Evolutionary conservation across 1,140 invertebrate species (phyloP).

Genomic region (Sitophilus oryzae): DNA sequence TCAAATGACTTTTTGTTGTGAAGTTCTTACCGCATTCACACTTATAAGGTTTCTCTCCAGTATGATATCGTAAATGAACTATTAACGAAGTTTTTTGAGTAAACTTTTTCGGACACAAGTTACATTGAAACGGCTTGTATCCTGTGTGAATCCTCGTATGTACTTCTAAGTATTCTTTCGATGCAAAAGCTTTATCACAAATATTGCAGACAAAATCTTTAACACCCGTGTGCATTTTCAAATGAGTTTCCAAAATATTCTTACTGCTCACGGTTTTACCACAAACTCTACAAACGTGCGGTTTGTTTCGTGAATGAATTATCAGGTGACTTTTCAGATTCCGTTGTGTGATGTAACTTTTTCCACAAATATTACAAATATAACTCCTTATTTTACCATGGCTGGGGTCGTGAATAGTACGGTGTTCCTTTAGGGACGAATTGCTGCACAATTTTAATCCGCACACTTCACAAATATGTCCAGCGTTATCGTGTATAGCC

Average conservation of each 20-base stretch:
- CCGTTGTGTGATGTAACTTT: conserved; percentile 20
- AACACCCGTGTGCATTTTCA: conserved; percentile 40
- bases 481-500: conserved; percentile 23
- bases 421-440: conserved; percentile 34
- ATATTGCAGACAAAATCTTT: conserved; percentile 40
- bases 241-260: conserved; percentile 33
- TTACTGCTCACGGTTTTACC: conserved; percentile 44
- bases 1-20: conserved; percentile 38
- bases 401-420: conserved; percentile 25
- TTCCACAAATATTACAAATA: conserved; percentile 32
- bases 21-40: conserved; percentile 52
- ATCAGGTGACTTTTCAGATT: conserved; percentile 51
- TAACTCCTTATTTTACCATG: conserved; percentile 15
- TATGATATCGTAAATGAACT: conserved; percentile 60
- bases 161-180: conserved; percentile 66
- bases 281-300: conserved; percentile 47
- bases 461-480: conserved; percentile 32
- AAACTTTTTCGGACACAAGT: conserved; percentile 66
- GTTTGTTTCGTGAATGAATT: conserved; percentile 59
- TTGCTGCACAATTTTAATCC: conserved; percentile 25
- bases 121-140: conserved; percentile 72
- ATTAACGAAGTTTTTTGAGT: conserved; percentile 52
- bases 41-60: conserved; percentile 62
- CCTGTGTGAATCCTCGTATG: conserved; percentile 67
- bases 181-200: conserved; percentile 54